Evolutionary conservation across 2,888 invertebrate species (phyloP).

Genomic region (Eupsilia transversa): DNA sequence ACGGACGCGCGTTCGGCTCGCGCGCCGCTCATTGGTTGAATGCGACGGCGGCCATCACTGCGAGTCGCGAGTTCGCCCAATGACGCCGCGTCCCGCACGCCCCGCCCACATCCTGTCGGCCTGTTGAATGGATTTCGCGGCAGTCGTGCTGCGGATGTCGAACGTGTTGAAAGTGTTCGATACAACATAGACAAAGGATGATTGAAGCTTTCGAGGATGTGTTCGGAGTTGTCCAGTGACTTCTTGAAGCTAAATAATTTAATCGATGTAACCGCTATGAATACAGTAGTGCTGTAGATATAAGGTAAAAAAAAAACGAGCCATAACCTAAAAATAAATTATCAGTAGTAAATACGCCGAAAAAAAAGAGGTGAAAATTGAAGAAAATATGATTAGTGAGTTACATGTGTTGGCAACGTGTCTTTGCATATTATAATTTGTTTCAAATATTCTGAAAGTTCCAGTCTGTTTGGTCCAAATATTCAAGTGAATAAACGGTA

Average conservation of each 20-base stretch:
- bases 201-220: conserved; percentile 65
- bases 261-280: conserved; percentile 33
- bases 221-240: conserved; percentile 68
- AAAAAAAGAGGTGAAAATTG: conserved; percentile 43
- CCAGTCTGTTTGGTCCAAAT: conserved; percentile 6
- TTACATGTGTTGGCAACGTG: conserved; percentile 62
- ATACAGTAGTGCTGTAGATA: conserved; percentile 48
- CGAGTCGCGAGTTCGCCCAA: conserved; percentile 83
- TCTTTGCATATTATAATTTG: conserved; percentile 27
- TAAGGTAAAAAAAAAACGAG: conserved; percentile 17
- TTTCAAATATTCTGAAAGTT: conserved; percentile 14
- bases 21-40: conserved; percentile 89
- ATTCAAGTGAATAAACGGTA: conserved; percentile 41
- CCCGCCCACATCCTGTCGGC: conserved; percentile 88
- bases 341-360: conserved; percentile 11
- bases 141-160: conserved; percentile 82
- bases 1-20: conserved; percentile 89
- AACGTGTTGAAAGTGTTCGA: conserved; percentile 72
- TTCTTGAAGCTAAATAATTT: conserved; percentile 57
- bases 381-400: conserved; percentile 52
- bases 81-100: conserved; percentile 88
- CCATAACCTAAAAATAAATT: conserved; percentile 22
- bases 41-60: conserved; percentile 89
- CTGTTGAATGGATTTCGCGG: conserved; percentile 87
- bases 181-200: conserved; percentile 63